Percentiles rank a stretch among this genome's conserved stretches.
These are phyloP conservation scores for Rana temporaria DNA, from an alignment of 2,113 vertebrate species.

Conservation along the genomic window DNA sequence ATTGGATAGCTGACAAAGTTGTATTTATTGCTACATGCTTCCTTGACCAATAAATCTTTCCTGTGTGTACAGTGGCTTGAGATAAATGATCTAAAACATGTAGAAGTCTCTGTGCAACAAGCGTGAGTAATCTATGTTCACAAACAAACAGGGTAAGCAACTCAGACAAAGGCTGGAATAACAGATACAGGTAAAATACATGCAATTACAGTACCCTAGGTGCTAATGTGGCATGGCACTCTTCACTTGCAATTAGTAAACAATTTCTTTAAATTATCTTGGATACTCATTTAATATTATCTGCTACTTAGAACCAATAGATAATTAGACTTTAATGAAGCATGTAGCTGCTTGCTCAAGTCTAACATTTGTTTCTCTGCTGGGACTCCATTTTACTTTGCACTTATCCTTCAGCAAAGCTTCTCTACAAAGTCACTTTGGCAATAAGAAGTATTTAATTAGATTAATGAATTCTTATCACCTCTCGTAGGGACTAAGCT, in stretches of 20 bases:
- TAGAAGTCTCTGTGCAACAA: conserved; percentile 1
- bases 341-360: conserved; percentile 89
- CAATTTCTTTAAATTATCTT: conserved; percentile 87
- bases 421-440: conserved; percentile 94
- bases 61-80: conserved; percentile 15
- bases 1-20: conserved; percentile 43
- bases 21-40: conserved; percentile 29
- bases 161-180: conserved; percentile 55
- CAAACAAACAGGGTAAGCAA: conserved; percentile 16
- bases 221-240: conserved; percentile 77
- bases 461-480: conserved; percentile 98
- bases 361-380: conserved; percentile 90
- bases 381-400: conserved; percentile 97
- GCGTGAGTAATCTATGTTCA: conserved; percentile 14
- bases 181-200: conserved; percentile 74
- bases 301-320: conserved; percentile 98
- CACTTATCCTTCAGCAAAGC: conserved; percentile 98
- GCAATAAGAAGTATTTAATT: conserved; percentile 99
- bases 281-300: conserved; percentile 99
- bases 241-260: conserved; percentile 86
- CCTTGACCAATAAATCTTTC: conserved; percentile 31
- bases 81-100: conserved; percentile 29
- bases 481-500: conserved; percentile 90
- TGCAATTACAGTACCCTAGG: conserved; percentile 74
- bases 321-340: conserved; percentile 99